Evolutionary conservation across 2,113 vertebrate genomes (phyloP), one percentile per base, ranked within the genome.

Genomic region (Dipodomys ordii): DNA sequence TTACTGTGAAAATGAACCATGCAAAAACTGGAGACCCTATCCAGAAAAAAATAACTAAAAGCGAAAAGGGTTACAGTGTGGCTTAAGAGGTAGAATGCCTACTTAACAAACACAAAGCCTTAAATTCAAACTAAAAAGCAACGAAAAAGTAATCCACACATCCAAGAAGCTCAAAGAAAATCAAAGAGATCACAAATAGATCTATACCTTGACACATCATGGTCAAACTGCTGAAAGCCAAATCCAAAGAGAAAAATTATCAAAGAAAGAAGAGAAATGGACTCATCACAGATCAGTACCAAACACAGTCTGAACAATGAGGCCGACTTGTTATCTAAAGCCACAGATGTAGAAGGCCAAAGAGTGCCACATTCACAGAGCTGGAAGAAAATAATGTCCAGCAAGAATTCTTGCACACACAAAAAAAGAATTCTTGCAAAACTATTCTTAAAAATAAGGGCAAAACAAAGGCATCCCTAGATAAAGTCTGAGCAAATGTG

Each of bases 391-490:
- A 64, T 12, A 22, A 22, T 72, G 22, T 69, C 69, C 80, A 83
- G 72, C 2, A 67, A 86, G 67, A 83, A 68, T 32, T 67, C 30
- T 25, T 19, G 53, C 39, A 39, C 39, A 39, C 39, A 39, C 39
- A 39, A 39, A 5, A 39, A 39, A 39, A 39, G 39, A 39, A 39
- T 39, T n/a, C 53, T 53, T 73, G 35, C 74, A 83, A 83, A 83
- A 72, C 23, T 72, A 28, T 46, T 44, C 71, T 68, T 92, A 76
- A 76, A 92, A 89, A 81, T 32, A 46, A 78, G 46, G 35, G 46
- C 62, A 84, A 87, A 87, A 87, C 86, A 88, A 85, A 94, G 44
- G 35, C 11, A 57, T 80, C 68, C 3, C 15, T 27, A 76, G 65
- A 46, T 77, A 78, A 83, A 72, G 53, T 11, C 28, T n/a, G 53